These are phyloP conservation scores for Pangasianodon hypophthalmus DNA, from an alignment of 2,113 vertebrate genomes.

Conservation along the genomic window DNA sequence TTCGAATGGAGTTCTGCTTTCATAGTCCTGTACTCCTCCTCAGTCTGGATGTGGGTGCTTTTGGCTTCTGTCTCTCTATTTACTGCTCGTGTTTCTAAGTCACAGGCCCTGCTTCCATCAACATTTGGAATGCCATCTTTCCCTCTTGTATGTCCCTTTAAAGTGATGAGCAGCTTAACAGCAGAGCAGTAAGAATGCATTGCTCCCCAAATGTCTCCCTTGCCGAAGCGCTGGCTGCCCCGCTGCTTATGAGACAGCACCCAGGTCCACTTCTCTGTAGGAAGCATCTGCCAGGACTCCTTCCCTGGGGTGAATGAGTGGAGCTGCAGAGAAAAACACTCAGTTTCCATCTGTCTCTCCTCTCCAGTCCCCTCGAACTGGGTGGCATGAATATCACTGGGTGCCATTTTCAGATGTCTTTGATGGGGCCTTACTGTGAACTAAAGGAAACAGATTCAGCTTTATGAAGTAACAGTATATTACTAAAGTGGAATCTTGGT, in stretches of 20 bases:
- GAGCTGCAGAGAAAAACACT: constrained; percentile 68
- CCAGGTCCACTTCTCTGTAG: constrained; percentile 76
- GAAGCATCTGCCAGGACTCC: constrained; percentile 81
- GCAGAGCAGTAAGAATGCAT: constrained; percentile 80
- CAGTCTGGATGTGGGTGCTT: constrained; percentile 47
- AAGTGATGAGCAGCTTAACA: constrained; percentile 78
- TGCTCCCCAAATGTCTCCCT: constrained; percentile 79
- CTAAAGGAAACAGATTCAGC: constrained; percentile 16
- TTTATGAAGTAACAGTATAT: neutral
- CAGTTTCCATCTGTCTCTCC: neutral
- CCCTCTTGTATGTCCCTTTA: constrained; percentile 50
- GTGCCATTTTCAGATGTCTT: constrained; percentile 30
- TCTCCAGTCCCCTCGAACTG: neutral
- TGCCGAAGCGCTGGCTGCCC: constrained; percentile 78
- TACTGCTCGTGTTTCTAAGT: constrained; percentile 19
- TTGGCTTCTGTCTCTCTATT: constrained; percentile 34
- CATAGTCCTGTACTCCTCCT: constrained; percentile 65
- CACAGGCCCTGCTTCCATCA: neutral
- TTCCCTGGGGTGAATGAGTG: constrained; percentile 70
- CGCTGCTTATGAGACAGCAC: constrained; percentile 73
- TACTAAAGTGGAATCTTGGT: neutral
- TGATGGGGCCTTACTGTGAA: constrained; percentile 35
- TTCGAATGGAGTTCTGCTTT: constrained; percentile 82
- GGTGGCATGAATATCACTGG: constrained; percentile 30
- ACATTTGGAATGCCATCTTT: neutral